Evolutionary conservation across 1,140 invertebrate species (phyloP).

Genomic region (Thalassaphorura encarpata): DNA sequence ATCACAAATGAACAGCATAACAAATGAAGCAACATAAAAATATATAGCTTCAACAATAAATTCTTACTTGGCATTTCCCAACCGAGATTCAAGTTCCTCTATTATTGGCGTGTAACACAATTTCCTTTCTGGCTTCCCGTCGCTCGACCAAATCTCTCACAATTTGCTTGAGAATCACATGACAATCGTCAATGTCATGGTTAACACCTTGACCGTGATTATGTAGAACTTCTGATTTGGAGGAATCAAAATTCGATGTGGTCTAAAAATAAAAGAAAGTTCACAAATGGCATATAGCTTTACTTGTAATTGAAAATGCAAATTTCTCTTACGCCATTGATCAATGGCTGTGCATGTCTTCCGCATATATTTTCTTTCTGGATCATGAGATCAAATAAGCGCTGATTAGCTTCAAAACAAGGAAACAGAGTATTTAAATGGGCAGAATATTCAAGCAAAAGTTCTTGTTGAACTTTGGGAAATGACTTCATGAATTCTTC

Average conservation of each 20-base stretch:
- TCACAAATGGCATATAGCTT: too few species aligned
- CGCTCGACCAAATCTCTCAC: conserved; percentile 88
- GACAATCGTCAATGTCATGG: conserved; percentile 57
- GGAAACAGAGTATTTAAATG: too few species aligned
- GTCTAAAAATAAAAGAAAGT: too few species aligned
- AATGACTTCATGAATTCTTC: too few species aligned
- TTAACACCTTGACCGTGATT: too few species aligned
- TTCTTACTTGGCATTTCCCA: conserved; percentile 43
- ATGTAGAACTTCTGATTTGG: too few species aligned
- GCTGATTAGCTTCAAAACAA: conserved; percentile 77
- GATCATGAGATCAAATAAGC: conserved; percentile 71
- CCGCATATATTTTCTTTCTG: conserved; percentile 54
- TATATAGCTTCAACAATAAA: neutral
- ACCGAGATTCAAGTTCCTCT: conserved; percentile 64
- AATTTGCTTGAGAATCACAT: conserved; percentile 87
- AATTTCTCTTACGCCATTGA: too few species aligned
- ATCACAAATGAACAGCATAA: neutral
- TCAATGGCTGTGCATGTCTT: too few species aligned
- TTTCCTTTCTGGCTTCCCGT: conserved; percentile 68
- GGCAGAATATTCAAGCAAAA: too few species aligned
- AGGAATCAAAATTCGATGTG: too few species aligned
- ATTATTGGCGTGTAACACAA: conserved; percentile 87
- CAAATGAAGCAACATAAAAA: neutral
- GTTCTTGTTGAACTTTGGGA: too few species aligned
- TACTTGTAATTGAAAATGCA: too few species aligned